These are phyloP conservation scores for Otis tarda DNA, from an alignment of 2,113 vertebrate species.

Conservation along the genomic window DNA sequence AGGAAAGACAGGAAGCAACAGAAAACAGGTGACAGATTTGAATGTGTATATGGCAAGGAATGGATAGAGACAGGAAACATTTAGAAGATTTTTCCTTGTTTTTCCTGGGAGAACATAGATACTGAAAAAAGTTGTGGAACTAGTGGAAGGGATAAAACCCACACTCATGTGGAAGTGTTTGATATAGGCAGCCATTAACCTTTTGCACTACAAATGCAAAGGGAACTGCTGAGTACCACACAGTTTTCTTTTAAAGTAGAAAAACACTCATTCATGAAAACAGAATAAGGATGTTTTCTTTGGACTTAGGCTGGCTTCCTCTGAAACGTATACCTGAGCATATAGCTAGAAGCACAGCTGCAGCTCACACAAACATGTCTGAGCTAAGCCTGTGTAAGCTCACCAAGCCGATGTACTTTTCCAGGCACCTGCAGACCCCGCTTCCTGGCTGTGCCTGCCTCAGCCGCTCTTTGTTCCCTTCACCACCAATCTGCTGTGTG, in stretches of 20 bases:
- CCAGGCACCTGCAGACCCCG: not conserved
- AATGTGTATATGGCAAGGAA: not conserved
- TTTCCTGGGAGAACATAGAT: not conserved
- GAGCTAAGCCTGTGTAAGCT: not conserved
- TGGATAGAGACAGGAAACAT: not conserved
- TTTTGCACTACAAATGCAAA: not conserved
- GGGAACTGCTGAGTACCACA: not conserved
- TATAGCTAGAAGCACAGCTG: not conserved
- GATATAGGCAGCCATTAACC: not conserved
- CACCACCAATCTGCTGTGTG: not conserved
- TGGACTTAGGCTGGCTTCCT: not conserved
- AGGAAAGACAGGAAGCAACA: not conserved
- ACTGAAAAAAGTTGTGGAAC: not conserved
- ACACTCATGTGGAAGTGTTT: not conserved
- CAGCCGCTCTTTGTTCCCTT: not conserved
- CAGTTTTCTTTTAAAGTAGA: not conserved
- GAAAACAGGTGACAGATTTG: not conserved
- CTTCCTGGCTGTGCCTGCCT: not conserved
- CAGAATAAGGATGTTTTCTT: not conserved
- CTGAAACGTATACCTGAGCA: not conserved
- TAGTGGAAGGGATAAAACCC: not conserved
- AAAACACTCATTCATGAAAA: not conserved
- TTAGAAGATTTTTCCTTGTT: not conserved
- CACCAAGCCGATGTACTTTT: not conserved
- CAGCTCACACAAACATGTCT: not conserved